Conservation (phyloP, 2,888 invertebrate genomes). For the Tachystola acroxantha region DNA sequence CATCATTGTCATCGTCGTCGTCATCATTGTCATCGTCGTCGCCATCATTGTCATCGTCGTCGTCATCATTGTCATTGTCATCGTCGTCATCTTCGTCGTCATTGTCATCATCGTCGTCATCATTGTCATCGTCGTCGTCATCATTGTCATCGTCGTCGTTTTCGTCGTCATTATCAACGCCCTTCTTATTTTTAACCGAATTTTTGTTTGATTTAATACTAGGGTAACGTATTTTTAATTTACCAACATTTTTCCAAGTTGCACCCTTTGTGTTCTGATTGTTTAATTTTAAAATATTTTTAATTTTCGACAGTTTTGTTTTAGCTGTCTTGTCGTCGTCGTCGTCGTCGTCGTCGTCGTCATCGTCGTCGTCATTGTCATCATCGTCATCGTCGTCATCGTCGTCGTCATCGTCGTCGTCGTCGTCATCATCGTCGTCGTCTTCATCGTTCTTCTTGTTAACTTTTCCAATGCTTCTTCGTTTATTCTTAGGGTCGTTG, state of each 20-base stretch:
- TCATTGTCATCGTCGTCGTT: constrained; percentile 54
- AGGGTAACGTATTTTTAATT: constrained; percentile 33
- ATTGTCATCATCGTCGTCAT: constrained; percentile 44
- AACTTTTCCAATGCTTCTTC: constrained; percentile 15
- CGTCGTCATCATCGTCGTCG: constrained; percentile 36
- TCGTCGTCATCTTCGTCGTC: constrained; percentile 40
- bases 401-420: constrained; percentile 16
- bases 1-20: constrained; percentile 53
- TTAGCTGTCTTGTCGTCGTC: constrained; percentile 34
- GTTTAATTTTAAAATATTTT: constrained; percentile 30
- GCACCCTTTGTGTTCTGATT: constrained; percentile 25
- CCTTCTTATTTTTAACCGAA: constrained; percentile 39
- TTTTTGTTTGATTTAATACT: constrained; percentile 19
- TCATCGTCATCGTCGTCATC: constrained; percentile 40
- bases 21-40: constrained; percentile 44
- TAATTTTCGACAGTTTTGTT: constrained; percentile 27
- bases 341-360: constrained; percentile 35
- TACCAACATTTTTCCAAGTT: constrained; percentile 33
- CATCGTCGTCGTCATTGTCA: constrained; percentile 41
- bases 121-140: constrained; percentile 62
- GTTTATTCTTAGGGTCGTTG: constrained; percentile 19
- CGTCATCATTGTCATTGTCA: constrained; percentile 58
- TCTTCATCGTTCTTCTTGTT: constrained; percentile 18
- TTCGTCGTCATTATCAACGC: too few species aligned
- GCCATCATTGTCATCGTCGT: constrained; percentile 56